Evolutionary conservation across 2,113 vertebrate species (phyloP), one percentile per base, ranked within the genome.

Genomic region (Eleginops maclovinus): DNA sequence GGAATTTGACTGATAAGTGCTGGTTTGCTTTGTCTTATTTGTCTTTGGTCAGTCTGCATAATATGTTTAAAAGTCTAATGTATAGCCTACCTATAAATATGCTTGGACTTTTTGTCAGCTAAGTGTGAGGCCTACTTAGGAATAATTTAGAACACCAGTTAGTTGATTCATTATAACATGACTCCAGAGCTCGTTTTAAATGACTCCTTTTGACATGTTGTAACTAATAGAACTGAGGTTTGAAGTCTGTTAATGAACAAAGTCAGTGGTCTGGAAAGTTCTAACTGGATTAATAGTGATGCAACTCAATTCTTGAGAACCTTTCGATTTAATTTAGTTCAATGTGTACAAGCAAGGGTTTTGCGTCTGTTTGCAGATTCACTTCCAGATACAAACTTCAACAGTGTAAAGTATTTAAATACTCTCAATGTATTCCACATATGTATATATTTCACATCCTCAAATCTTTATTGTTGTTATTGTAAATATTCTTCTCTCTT

Each of bases 201-300:
- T 86, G 78, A 84, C 81, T 92, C 70, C 63, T 47, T 83, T 70
- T 91, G 91, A 91, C 86, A 79, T 70, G 51, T 84, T 79, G 78
- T 76, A 81, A 89, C 87, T 87, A 88, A 92, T 87, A 87, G 84
- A 85, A 84, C 66, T 61, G 60, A 85, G 28, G 80, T 87, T 88
- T 86, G 84, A 88, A 87, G 87, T 75, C 76, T 85, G 83, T 69
- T 91, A 92, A 91, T 89, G 90, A 93, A 88, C 83, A 89, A 84
- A 90, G 54, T 65, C 84, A 84, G 61, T 86, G 78, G 88, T 89
- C 83, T 83, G 81, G 66, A 93, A 89, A 89, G 79, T 92, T 93
- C 76, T 84, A 87, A 91, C 59, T 86, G 81, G 80, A 91, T 87
- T 90, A 87, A 90, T 90, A 71, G 69, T 77, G 70, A 51, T 58